Conservation (phyloP, 1,140 invertebrate species). For the Cherax quadricarinatus region DNA sequence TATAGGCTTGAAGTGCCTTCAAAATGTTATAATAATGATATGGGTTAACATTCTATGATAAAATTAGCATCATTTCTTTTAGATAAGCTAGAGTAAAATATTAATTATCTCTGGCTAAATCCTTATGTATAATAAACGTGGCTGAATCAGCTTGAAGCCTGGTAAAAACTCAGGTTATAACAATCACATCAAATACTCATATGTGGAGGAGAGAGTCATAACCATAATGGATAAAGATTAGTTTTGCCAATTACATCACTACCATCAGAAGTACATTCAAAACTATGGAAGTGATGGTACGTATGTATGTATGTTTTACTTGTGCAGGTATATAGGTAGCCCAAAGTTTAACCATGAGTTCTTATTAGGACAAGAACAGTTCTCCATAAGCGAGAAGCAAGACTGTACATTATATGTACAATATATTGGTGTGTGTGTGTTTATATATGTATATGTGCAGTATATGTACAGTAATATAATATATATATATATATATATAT, state of each 20-base stretch:
- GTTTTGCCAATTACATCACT: background rate
- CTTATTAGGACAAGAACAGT: background rate
- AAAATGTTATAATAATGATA: conserved; percentile 11
- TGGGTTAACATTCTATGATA: conserved; percentile 3
- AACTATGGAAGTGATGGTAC: background rate
- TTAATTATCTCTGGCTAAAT: background rate
- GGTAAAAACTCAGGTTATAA: background rate
- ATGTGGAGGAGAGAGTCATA: background rate
- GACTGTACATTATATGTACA: too few relatives aligned
- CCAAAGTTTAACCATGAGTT: background rate
- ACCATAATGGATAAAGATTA: background rate
- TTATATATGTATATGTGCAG: too few relatives aligned
- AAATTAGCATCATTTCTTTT: conserved; percentile 10
- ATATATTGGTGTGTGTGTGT: too few relatives aligned
- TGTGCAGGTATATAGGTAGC: background rate
- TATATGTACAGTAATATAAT: too few relatives aligned
- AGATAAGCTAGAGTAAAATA: conserved; percentile 13
- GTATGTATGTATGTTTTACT: background rate
- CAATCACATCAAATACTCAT: background rate
- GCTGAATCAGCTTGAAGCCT: background rate
- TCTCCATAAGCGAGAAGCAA: background rate
- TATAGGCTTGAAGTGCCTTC: background rate
- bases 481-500: too few relatives aligned
- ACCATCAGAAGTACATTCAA: background rate
- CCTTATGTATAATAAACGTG: conserved; percentile 1